phyloP scores from a whole-genome alignment of 2,888 invertebrate genomes.

The Dynastes maya region DNA sequence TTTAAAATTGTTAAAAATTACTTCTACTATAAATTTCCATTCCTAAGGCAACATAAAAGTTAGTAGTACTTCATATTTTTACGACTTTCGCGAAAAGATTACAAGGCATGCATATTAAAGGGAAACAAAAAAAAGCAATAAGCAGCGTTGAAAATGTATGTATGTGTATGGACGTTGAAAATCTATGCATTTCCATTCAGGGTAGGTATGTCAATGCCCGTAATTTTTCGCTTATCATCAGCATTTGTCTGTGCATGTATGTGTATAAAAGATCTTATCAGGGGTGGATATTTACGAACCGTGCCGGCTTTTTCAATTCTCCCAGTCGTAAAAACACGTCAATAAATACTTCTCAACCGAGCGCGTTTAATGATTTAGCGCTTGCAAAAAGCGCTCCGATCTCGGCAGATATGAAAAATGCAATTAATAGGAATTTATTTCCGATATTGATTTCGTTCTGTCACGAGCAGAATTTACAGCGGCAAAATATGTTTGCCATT shows the following conservation, averaged over 20 bases:
- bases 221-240: conserved; percentile 27
- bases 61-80: no score
- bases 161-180: not conserved
- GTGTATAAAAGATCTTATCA: conserved; percentile 26
- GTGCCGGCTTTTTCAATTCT: conserved; percentile 34
- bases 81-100: no score
- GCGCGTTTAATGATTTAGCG: conserved; percentile 28
- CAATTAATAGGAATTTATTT: conserved; percentile 38
- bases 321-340: conserved; percentile 23
- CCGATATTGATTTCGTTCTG: conserved; percentile 27
- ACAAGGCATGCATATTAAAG: no score
- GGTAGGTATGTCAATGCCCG: not conserved
- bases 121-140: no score
- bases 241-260: not conserved
- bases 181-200: conserved; percentile 3
- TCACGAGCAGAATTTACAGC: conserved; percentile 11
- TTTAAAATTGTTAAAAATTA: no score
- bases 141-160: no score
- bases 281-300: conserved; percentile 33
- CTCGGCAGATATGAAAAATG: conserved; percentile 27
- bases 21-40: no score
- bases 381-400: conserved; percentile 18
- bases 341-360: conserved; percentile 23
- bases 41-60: no score
- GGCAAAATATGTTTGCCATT: conserved; percentile 4